Evolutionary conservation across 1,140 invertebrate genomes (phyloP).

Genomic region (Diorhabda sublineata): DNA sequence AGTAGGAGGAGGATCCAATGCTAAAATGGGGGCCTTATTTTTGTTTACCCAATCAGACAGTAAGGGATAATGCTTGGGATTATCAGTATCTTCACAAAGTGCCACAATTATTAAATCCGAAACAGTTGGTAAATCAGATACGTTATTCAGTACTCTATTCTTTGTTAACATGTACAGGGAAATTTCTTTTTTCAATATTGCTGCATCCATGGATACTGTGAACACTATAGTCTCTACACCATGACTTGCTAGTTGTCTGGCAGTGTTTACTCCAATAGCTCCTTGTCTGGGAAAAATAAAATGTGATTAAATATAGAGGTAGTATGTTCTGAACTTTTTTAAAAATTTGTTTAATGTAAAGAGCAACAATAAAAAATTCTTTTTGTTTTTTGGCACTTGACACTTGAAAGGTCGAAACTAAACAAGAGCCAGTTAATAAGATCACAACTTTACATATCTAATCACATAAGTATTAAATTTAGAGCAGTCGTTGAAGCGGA

Average conservation of each 20-base stretch:
- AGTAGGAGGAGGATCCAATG: conserved; percentile 72
- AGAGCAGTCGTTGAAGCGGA: too few relatives aligned
- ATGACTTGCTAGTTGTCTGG: conserved; percentile 77
- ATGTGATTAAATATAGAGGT: conserved; percentile 9
- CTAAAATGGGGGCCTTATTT: conserved; percentile 72
- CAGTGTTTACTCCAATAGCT: conserved; percentile 70
- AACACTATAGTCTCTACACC: conserved; percentile 70
- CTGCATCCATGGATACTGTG: conserved; percentile 40
- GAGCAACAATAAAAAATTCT: too few relatives aligned
- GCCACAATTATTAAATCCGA: conserved; percentile 69
- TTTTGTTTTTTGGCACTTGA: too few relatives aligned
- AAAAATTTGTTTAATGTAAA: background rate
- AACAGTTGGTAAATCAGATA: conserved; percentile 56
- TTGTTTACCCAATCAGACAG: conserved; percentile 63
- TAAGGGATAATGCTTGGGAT: conserved; percentile 44
- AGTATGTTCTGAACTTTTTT: background rate
- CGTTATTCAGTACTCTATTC: conserved; percentile 51
- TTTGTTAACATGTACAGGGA: conserved; percentile 60
- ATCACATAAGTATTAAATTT: too few relatives aligned
- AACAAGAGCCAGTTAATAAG: too few relatives aligned
- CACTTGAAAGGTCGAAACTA: too few relatives aligned
- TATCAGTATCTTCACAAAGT: conserved; percentile 53
- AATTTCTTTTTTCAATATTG: conserved; percentile 53
- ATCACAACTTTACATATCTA: too few relatives aligned
- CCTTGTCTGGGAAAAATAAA: conserved; percentile 50